phyloP scores from a whole-genome alignment of 2,888 invertebrate genomes.

The Mythimna albipuncta region DNA sequence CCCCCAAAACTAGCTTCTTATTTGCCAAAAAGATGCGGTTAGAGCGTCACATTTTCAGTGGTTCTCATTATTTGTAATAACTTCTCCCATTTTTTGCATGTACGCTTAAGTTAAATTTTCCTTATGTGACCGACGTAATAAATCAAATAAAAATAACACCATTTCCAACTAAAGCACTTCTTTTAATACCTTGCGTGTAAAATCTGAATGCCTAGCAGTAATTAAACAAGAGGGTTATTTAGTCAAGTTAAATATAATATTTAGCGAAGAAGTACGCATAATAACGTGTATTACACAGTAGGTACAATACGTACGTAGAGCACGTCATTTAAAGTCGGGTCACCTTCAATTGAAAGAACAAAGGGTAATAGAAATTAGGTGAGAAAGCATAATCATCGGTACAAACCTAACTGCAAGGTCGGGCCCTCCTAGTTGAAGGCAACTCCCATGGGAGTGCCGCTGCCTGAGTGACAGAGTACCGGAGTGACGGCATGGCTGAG shows the following conservation, averaged over 20 bases:
- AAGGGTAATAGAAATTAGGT: constrained; percentile 57
- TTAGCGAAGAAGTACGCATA: constrained; percentile 32
- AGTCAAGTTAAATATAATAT: constrained; percentile 34
- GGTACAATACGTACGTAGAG: constrained; percentile 16
- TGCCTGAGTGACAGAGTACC: constrained; percentile 39
- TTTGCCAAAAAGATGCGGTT: constrained; percentile 6
- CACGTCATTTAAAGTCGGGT: constrained; percentile 34
- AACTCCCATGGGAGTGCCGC: constrained; percentile 70
- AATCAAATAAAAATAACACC: constrained; percentile 23
- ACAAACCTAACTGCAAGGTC: constrained; percentile 63
- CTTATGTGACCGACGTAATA: constrained; percentile 24
- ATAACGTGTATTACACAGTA: constrained; percentile 26
- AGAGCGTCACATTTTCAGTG: not conserved
- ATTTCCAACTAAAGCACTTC: constrained; percentile 27
- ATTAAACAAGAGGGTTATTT: constrained; percentile 48
- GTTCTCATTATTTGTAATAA: constrained; percentile 4
- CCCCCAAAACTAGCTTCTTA: not conserved
- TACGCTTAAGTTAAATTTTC: constrained; percentile 15
- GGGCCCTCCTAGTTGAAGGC: constrained; percentile 62
- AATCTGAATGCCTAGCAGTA: constrained; percentile 32
- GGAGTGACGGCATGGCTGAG: constrained; percentile 28
- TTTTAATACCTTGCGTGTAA: constrained; percentile 42
- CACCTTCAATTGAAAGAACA: constrained; percentile 59
- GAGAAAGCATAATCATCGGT: constrained; percentile 60
- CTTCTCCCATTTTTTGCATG: constrained; percentile 9